Percentiles rank a stretch among this genome's conserved stretches.
phyloP scores from a whole-genome alignment of 2,113 vertebrate species.

The Anser brachyrhynchus region DNA sequence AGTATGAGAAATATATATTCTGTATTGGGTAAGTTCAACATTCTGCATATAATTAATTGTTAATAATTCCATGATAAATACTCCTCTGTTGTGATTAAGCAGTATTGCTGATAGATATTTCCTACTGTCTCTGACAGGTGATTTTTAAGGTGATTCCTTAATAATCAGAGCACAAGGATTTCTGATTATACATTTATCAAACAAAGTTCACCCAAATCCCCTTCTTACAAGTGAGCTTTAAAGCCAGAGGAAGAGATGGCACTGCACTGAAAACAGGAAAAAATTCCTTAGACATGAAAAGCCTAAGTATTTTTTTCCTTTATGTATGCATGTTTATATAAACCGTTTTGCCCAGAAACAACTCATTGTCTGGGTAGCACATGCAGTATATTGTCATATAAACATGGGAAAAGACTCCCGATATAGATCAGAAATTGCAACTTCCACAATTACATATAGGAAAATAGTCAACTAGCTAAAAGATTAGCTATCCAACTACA shows the following conservation, averaged over 20 bases:
- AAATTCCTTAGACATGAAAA: not conserved
- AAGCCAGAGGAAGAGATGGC: not conserved
- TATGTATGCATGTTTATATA: not conserved
- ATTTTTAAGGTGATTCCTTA: not conserved
- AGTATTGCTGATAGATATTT: not conserved
- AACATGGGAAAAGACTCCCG: not conserved
- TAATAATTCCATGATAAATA: not conserved
- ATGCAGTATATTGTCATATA: not conserved
- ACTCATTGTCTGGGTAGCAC: not conserved
- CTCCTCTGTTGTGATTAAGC: not conserved
- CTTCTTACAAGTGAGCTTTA: not conserved
- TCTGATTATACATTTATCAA: not conserved
- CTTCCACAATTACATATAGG: not conserved
- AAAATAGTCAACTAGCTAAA: not conserved
- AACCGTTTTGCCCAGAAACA: not conserved
- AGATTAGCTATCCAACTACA: not conserved
- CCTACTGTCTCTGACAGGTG: not conserved
- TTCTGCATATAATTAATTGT: not conserved
- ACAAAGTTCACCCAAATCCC: not conserved
- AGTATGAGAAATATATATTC: not conserved
- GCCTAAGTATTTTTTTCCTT: accelerated
- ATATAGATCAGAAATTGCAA: not conserved
- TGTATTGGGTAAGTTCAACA: not conserved
- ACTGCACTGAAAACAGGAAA: not conserved
- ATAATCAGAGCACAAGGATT: not conserved